A percentile compares a stretch with the other conserved stretches of the same genome.
phyloP scores from a whole-genome alignment of 2,113 vertebrate species.

The Colaptes auratus region DNA sequence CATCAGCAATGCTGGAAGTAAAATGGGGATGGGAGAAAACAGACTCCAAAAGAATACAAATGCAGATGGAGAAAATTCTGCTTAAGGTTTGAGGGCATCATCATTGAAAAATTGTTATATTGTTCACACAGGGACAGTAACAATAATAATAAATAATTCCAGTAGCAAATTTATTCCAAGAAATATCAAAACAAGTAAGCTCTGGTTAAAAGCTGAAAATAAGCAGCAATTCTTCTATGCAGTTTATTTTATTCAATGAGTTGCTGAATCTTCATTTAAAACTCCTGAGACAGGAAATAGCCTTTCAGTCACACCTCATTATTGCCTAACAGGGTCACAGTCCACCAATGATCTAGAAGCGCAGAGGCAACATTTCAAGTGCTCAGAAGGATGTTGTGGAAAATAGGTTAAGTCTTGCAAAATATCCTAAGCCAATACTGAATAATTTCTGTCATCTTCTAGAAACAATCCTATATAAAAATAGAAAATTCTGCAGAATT shows the following conservation, averaged over 20 bases:
- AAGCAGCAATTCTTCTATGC: background rate
- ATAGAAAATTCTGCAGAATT: background rate
- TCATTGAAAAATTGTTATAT: background rate
- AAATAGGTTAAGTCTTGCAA: background rate
- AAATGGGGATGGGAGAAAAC: background rate
- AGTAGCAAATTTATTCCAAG: background rate
- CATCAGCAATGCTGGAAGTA: background rate
- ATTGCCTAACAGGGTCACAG: background rate
- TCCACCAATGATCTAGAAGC: background rate
- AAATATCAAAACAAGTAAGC: background rate
- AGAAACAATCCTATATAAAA: background rate
- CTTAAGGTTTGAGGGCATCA: background rate
- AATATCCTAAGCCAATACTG: background rate
- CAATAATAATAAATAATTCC: background rate
- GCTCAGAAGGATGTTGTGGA: background rate
- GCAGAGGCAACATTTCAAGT: background rate
- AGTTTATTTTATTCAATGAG: background rate
- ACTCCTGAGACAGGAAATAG: conserved; percentile 4
- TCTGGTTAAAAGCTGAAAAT: background rate
- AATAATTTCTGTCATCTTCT: background rate
- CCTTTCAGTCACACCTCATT: background rate
- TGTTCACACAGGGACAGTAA: background rate
- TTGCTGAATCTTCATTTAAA: conserved; percentile 27
- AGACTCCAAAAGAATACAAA: background rate
- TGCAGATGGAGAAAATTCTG: background rate